phyloP scores from a whole-genome alignment of 2,113 vertebrate species.

The Jaculus jaculus region DNA sequence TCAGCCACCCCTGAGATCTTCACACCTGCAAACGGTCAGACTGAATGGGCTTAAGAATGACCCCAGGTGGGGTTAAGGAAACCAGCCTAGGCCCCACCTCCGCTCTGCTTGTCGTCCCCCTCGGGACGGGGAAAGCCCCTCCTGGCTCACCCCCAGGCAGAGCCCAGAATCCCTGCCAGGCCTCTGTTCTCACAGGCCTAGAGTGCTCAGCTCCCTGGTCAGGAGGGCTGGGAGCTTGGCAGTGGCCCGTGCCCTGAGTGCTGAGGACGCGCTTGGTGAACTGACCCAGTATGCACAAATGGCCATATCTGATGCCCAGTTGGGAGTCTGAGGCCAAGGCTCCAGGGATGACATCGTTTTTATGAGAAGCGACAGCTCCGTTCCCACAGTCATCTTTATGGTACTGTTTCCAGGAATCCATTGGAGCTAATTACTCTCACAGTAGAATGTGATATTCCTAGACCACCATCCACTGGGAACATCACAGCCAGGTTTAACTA shows the following conservation, averaged over 20 bases:
- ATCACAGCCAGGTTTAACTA: neutral
- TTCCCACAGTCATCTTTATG: neutral
- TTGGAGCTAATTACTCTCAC: neutral
- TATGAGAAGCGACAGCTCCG: neutral
- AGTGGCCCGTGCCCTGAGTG: neutral
- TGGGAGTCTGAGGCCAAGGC: slow-evolving; percentile 26
- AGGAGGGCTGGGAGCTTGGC: neutral
- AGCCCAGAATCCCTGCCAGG: neutral
- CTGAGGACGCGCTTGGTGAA: neutral
- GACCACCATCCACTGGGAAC: neutral
- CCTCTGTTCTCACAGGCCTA: neutral
- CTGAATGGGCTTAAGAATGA: neutral
- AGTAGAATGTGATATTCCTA: neutral
- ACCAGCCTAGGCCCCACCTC: neutral
- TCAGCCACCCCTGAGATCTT: neutral
- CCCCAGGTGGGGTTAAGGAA: neutral
- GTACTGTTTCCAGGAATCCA: slow-evolving; percentile 25
- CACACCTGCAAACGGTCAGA: neutral
- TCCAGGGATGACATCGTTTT: slow-evolving; percentile 25
- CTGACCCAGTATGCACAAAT: neutral
- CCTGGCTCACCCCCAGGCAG: neutral
- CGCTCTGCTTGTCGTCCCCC: neutral
- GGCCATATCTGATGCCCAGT: neutral
- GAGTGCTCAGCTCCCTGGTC: neutral
- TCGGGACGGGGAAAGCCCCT: no score